Conservation (phyloP, 1,140 invertebrate species). For the Drosophila repleta region DNA sequence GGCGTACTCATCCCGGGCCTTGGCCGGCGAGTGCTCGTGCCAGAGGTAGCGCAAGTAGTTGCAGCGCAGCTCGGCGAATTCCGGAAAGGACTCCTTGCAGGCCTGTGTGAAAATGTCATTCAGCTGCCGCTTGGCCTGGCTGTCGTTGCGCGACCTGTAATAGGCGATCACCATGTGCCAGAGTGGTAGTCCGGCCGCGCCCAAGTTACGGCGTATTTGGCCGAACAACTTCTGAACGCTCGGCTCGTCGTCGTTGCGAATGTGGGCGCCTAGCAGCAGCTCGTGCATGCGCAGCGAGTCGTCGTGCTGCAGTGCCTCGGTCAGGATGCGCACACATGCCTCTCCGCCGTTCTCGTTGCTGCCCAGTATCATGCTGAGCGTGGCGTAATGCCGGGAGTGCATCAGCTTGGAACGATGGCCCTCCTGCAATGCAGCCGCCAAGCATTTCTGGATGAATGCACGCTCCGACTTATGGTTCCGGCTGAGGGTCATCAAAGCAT, state of each 20-base stretch:
- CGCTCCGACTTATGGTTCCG: slow-evolving; percentile 55
- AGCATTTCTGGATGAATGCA: slow-evolving; percentile 49
- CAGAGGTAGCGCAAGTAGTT: slow-evolving; percentile 69
- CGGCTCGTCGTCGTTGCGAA: slow-evolving; percentile 56
- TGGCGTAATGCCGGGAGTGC: slow-evolving; percentile 63
- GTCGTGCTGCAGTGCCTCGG: slow-evolving; percentile 57
- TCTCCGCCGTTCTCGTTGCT: slow-evolving; percentile 44
- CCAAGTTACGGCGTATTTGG: slow-evolving; percentile 52
- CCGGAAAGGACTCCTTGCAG: slow-evolving; percentile 50
- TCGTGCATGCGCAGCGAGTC: slow-evolving; percentile 62
- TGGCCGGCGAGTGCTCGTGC: slow-evolving; percentile 58
- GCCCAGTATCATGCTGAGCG: slow-evolving; percentile 59
- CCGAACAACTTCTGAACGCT: slow-evolving; percentile 58
- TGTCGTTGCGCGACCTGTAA: slow-evolving; percentile 55
- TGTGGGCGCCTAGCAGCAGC: slow-evolving; percentile 59
- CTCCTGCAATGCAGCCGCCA: slow-evolving; percentile 67
- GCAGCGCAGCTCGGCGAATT: slow-evolving; percentile 63
- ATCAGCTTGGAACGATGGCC: slow-evolving; percentile 67
- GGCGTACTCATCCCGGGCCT: slow-evolving; percentile 66
- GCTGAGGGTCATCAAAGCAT: slow-evolving; percentile 70
- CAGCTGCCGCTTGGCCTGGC: slow-evolving; percentile 36
- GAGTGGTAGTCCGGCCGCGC: slow-evolving; percentile 39
- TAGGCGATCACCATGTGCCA: slow-evolving; percentile 66
- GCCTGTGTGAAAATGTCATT: slow-evolving; percentile 67
- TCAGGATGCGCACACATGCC: slow-evolving; percentile 54